phyloP scores from a whole-genome alignment of 2,797 vertebrate species.

The Anas capensis region DNA sequence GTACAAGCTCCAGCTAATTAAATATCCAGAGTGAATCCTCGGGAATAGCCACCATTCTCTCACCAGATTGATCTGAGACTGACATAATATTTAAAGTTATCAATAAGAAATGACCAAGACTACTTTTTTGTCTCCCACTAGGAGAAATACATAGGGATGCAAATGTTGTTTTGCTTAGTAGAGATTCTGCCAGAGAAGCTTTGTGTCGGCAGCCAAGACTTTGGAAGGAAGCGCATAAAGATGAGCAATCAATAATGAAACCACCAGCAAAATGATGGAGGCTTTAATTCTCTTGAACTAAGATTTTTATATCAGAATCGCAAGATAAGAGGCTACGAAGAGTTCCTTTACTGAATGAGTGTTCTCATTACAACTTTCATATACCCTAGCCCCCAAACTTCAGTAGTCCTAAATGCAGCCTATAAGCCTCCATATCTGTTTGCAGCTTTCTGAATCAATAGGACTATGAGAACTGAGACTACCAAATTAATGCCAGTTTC shows the following conservation, averaged over 20 bases:
- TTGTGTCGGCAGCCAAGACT: neutral
- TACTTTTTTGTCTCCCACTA: neutral
- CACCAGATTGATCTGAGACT: conserved; percentile 15
- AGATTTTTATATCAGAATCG: conserved; percentile 34
- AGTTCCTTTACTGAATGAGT: conserved; percentile 13
- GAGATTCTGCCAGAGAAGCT: conserved; percentile 18
- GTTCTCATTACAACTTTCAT: neutral
- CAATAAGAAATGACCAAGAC: conserved; percentile 40
- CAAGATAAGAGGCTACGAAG: conserved; percentile 21
- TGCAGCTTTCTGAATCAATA: conserved; percentile 72
- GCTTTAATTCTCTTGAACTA: neutral
- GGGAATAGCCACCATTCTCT: conserved; percentile 31
- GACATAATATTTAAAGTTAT: conserved; percentile 52
- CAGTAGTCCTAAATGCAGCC: conserved; percentile 46
- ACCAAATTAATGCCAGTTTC: conserved; percentile 68
- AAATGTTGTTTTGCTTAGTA: conserved; percentile 47
- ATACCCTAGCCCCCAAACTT: conserved; percentile 32
- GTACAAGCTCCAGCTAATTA: conserved; percentile 49
- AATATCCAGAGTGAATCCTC: conserved; percentile 38
- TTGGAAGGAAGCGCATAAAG: conserved; percentile 42
- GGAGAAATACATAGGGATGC: conserved; percentile 11
- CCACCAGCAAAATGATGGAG: conserved; percentile 14
- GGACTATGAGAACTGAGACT: conserved; percentile 53
- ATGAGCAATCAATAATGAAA: conserved; percentile 45
- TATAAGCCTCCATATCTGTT: conserved; percentile 44